phyloP scores from a whole-genome alignment of 2,113 vertebrate genomes.

The Oreochromis spilurus region DNA sequence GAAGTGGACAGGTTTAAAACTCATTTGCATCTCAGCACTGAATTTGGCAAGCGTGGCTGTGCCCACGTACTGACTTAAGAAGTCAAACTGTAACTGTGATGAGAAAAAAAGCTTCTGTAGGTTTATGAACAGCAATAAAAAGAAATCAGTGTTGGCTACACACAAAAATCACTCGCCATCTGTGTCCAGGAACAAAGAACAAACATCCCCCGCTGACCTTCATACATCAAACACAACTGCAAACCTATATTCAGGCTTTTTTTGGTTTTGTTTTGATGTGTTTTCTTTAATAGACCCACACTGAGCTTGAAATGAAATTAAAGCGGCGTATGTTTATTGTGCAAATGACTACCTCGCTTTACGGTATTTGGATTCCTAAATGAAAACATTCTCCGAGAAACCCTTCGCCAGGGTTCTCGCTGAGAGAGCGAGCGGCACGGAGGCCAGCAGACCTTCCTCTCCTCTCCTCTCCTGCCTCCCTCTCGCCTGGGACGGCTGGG shows the following conservation, averaged over 20 bases:
- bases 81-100: slow-evolving; percentile 2
- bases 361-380: slow-evolving; percentile 66
- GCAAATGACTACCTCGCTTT: slow-evolving; percentile 49
- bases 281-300: slow-evolving; percentile 21
- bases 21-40: neutral
- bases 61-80: neutral
- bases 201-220: neutral
- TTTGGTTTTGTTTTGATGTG: neutral
- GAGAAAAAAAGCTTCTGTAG: neutral
- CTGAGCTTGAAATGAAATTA: slow-evolving; percentile 42
- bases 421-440: slow-evolving; percentile 20
- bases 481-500: slow-evolving; percentile 49
- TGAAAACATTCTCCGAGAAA: slow-evolving; percentile 65
- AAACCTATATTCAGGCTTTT: neutral
- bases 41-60: neutral
- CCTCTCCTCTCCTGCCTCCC: slow-evolving; percentile 21
- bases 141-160: slow-evolving; percentile 5
- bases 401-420: slow-evolving; percentile 44
- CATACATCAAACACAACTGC: slow-evolving; percentile 22
- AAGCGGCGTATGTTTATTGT: slow-evolving; percentile 54
- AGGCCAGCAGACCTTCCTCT: neutral
- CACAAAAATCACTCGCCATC: slow-evolving; percentile 23
- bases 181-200: slow-evolving; percentile 15
- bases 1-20: neutral
- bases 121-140: slow-evolving; percentile 6